Conservation (phyloP, 2,888 invertebrate species). For the Apamea monoglypha region DNA sequence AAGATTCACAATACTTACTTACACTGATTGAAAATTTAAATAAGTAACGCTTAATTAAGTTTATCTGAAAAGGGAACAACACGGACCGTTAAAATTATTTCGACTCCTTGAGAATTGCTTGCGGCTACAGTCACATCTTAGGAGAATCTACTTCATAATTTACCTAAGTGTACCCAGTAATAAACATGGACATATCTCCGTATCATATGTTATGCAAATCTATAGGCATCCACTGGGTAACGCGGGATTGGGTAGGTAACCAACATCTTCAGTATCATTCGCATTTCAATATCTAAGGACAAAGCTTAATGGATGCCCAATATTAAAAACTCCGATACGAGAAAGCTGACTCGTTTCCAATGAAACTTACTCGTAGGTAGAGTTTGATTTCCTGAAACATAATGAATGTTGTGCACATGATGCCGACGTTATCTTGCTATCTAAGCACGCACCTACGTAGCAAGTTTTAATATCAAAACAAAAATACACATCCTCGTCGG, state of each 20-base stretch:
- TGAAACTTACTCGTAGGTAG: not conserved
- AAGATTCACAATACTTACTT: not conserved
- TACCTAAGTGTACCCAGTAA: not conserved
- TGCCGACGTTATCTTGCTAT: conserved; percentile 17
- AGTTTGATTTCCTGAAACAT: not conserved
- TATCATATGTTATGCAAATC: not conserved
- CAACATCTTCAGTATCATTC: not conserved
- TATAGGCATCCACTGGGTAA: not conserved
- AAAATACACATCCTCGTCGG: conserved; percentile 38
- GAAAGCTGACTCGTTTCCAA: not conserved
- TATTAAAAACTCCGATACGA: not conserved
- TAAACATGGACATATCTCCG: not conserved
- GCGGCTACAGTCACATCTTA: not conserved
- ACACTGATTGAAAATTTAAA: not conserved
- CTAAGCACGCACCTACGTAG: not conserved
- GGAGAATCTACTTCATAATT: not conserved
- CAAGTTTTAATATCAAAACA: conserved; percentile 38
- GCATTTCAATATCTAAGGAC: not conserved
- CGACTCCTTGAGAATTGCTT: not conserved
- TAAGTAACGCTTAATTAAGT: no score
- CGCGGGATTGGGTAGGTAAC: not conserved
- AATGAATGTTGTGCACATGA: not conserved
- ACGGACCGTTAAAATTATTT: not conserved
- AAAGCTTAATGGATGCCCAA: not conserved
- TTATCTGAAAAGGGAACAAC: not conserved